Percentiles rank a stretch among this genome's conserved stretches.
These are phyloP conservation scores for Antennarius maculatus DNA, from an alignment of 2,797 vertebrate genomes.

Conservation along the genomic window DNA sequence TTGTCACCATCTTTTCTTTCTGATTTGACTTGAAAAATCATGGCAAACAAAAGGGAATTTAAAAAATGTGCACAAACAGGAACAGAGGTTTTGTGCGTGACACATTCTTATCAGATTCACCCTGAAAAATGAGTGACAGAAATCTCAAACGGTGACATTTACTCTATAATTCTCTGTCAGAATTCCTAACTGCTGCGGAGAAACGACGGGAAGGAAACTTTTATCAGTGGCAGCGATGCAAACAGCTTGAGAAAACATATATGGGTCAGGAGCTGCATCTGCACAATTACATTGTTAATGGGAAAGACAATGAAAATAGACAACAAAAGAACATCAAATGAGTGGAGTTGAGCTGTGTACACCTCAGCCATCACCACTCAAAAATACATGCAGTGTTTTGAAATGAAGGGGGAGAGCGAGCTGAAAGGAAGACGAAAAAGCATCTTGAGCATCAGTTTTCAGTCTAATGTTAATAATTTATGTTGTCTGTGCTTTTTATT, in stretches of 20 bases:
- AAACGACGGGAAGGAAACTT: conserved; percentile 66
- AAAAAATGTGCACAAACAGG: conserved; percentile 18
- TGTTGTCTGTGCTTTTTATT: conserved; percentile 84
- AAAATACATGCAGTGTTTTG: conserved; percentile 67
- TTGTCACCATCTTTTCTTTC: neutral
- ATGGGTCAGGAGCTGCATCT: conserved; percentile 72
- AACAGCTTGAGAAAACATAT: conserved; percentile 70
- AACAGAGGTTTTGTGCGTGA: conserved; percentile 39
- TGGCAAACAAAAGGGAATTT: conserved; percentile 14
- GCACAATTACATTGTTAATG: conserved; percentile 79
- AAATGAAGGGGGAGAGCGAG: conserved; percentile 57
- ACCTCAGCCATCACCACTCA: conserved; percentile 73
- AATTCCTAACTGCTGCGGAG: conserved; percentile 33
- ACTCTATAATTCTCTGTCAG: conserved; percentile 31
- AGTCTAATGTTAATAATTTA: conserved; percentile 88
- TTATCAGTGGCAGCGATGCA: conserved; percentile 53
- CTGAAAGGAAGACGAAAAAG: conserved; percentile 81
- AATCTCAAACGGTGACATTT: conserved; percentile 35
- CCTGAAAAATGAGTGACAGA: conserved; percentile 41
- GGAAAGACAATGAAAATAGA: conserved; percentile 62
- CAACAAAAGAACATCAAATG: conserved; percentile 79
- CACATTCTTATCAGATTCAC: conserved; percentile 20
- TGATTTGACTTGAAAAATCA: conserved; percentile 1
- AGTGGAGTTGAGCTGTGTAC: conserved; percentile 45
- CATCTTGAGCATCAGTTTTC: conserved; percentile 83